Base-by-base conservation (phyloP, 2,888 invertebrate genomes). In the Zootermopsis nevadensis region DNA sequence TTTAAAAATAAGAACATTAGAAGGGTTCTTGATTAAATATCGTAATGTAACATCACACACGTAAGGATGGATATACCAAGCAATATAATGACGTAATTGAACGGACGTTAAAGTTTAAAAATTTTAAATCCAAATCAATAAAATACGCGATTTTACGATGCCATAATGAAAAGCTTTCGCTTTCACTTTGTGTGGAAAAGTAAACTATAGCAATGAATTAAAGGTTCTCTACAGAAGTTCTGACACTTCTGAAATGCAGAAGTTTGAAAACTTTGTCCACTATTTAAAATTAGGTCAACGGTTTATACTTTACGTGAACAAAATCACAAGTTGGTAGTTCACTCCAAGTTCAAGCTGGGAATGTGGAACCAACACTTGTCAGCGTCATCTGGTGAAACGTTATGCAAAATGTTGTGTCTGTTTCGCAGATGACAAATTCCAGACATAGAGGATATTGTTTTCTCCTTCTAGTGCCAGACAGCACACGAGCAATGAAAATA, bases 261-360 rank as follows among this genome's bases (percentile, higher is more conserved):
- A 79, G 60, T 79, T 79, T 35, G 38, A 35, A 35, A 79, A 79
- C 60, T 79, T 79, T 79, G 79, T 60, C 79, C 79, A 79, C 79
- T 79, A 66, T 66, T 79, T 79, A 60, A 79, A 79, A 79, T 79
- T 79, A 38, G 79, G 79, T 79, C 79, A 79, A 35, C 38, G 33
- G 79, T 79, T 79, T 66, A 66, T 35, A 42, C 42, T 74, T 74
- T n/a, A 38, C 12, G n/a, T 38, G 74, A 74, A 74, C 35, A 74
- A 74, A 38, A 42, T 42, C 74, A 38, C 74, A 6, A 74, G n/a
- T 74, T 42, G 1, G n/a, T 42, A 74, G 74, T 38, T 74, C 1
- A 72, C 35, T 33, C 72, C 15, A 31, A 72, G 72, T 72, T 35
- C 72, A 31, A 3, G 33, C 72, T 67, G 4, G 67, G 31, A 67